Evolutionary conservation across 2,888 invertebrate genomes (phyloP).

Genomic region (Erpobdella octoculata): DNA sequence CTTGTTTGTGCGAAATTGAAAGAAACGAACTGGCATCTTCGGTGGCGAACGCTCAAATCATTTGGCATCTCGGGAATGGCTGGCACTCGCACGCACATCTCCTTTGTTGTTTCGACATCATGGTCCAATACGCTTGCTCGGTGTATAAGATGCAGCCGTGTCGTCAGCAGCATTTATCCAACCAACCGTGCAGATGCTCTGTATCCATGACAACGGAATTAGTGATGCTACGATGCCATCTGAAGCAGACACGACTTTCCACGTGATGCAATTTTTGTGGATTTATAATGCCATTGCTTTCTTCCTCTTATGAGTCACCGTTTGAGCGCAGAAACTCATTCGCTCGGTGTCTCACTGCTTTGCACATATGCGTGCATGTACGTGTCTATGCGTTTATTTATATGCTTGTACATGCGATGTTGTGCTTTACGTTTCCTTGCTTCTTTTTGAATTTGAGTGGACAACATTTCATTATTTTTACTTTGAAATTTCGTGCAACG

Average conservation of each 20-base stretch:
- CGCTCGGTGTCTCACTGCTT: background rate
- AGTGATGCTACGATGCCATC: conserved; percentile 23
- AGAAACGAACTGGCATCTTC: background rate
- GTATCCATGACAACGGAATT: conserved; percentile 29
- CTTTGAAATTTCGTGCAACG: too few species aligned
- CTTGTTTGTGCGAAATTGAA: background rate
- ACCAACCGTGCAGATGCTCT: conserved; percentile 27
- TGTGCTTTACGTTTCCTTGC: too few species aligned
- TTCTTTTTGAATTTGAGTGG: too few species aligned
- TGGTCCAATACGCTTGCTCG: background rate
- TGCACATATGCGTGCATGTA: too few species aligned
- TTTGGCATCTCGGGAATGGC: background rate
- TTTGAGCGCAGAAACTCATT: background rate
- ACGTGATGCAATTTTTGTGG: conserved; percentile 13
- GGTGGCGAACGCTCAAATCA: background rate
- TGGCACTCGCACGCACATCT: background rate
- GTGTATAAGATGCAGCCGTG: conserved; percentile 13
- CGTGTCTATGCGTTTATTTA: too few species aligned
- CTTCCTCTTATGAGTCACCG: background rate
- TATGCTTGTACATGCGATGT: too few species aligned
- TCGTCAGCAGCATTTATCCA: conserved; percentile 23
- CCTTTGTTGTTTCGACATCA: background rate
- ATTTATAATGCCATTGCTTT: conserved; percentile 13
- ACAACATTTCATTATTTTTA: too few species aligned
- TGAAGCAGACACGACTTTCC: conserved; percentile 1